Evolutionary conservation across 2,888 invertebrate species (phyloP).

Genomic region (Apodemia duryi): DNA sequence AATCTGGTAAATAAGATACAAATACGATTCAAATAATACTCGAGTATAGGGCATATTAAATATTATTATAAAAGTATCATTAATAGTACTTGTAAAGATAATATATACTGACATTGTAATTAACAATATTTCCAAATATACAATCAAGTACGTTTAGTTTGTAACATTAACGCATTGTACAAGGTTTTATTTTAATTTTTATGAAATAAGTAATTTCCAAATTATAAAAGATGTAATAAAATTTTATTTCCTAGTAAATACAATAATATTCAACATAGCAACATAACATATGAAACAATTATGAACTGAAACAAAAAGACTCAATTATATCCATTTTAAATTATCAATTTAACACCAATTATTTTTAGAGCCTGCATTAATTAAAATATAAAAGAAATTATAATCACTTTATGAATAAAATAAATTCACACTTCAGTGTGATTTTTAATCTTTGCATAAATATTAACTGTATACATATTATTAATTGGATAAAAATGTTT

Average conservation of each 20-base stretch:
- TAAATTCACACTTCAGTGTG: too few species aligned
- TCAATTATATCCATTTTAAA: too few species aligned
- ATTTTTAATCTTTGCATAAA: too few species aligned
- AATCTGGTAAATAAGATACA: not conserved
- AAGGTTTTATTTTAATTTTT: slow-evolving; percentile 4
- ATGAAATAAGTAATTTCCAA: not conserved
- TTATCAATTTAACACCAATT: too few species aligned
- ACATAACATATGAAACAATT: too few species aligned
- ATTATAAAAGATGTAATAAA: not conserved
- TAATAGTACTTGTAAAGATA: too few species aligned
- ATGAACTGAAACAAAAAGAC: too few species aligned
- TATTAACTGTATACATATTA: too few species aligned
- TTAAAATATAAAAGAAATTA: too few species aligned
- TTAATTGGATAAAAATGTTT: not conserved
- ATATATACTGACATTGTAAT: not conserved
- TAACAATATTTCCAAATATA: slow-evolving; percentile 1
- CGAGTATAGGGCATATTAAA: not conserved
- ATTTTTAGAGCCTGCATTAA: too few species aligned
- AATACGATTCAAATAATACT: not conserved
- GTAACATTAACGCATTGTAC: not conserved
- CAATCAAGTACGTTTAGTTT: not conserved
- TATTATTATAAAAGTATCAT: too few species aligned
- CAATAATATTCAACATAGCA: not conserved
- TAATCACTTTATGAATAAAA: too few species aligned
- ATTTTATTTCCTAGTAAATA: not conserved